Base-by-base conservation (phyloP, 2,888 invertebrate genomes). In the Hemicrepidius hirtus region DNA sequence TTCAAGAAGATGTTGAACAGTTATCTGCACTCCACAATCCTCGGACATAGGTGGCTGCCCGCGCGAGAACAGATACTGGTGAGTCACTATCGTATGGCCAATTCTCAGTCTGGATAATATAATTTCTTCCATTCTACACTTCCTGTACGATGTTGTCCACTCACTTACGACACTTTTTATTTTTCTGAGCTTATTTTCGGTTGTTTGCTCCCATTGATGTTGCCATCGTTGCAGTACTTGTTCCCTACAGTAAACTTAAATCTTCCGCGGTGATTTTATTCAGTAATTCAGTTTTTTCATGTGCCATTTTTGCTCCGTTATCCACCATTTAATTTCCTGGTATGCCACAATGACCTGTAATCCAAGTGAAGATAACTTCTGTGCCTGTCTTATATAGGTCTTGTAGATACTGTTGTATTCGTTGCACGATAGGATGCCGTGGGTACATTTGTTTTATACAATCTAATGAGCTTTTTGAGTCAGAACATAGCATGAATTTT, bases 191-290 rank as follows among this genome's bases (percentile, higher is more conserved):
- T 40, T 13, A 10, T 40, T 40, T 40, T 10, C 3, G 3, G 40
- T 40, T 40, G 40, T 40, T 40, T 40, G 40, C 10, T 40, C 40
- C 40, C 40, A 40, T 10, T 40, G 12, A 6, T 40, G 40, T 40
- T 40, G 40, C 40, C 40, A 40, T 40, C 40, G 3, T 6, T 40
- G 40, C 10, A 40, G 40, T 40, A 40, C 40, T 40, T 40, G 40
- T 40, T 40, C 40, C 40, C 10, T 40, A 10, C 10, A 40, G 40
- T 40, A 3, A 6, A 6, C 10, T 40, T 10, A 40, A 13, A 13
- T 40, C 40, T 40, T 40, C 40, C 10, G 40, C 3, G 5, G 40
- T 13, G 13, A 40, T 13, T 40, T 40, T 40, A 40, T 40, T 40
- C 10, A 40, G 40, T 40, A 10, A 3, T 40, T 40, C 40, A 40